phyloP scores from a whole-genome alignment of 2,888 invertebrate genomes.

The Noctua fimbriata region DNA sequence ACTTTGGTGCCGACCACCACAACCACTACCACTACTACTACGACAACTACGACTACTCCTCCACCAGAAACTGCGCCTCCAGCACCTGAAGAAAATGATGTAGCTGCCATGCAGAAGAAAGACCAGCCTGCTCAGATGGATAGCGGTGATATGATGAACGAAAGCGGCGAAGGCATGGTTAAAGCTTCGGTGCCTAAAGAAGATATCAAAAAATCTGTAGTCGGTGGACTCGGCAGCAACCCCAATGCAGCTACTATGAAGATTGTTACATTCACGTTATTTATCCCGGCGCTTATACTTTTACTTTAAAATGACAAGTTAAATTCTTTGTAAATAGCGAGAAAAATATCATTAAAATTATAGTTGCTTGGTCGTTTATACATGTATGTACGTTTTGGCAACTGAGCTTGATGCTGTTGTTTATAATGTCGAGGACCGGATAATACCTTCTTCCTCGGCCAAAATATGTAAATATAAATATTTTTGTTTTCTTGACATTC shows the following conservation, averaged over 20 bases:
- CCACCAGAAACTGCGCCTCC: conserved; percentile 89
- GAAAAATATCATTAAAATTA: conserved; percentile 78
- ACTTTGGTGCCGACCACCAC: conserved; percentile 95
- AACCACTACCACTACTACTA: conserved; percentile 91
- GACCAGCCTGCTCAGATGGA: conserved; percentile 76
- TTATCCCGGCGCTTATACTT: conserved; percentile 80
- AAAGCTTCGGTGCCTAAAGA: conserved; percentile 80
- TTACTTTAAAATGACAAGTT: conserved; percentile 77
- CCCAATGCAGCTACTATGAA: conserved; percentile 74
- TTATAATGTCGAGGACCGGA: conserved; percentile 72
- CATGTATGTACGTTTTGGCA: conserved; percentile 76
- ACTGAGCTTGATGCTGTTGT: conserved; percentile 85
- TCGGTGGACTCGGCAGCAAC: conserved; percentile 84
- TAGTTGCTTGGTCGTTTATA: conserved; percentile 82
- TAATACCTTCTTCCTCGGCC: conserved; percentile 68
- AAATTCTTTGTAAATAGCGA: conserved; percentile 82
- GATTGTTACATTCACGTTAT: conserved; percentile 74
- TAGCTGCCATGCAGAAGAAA: conserved; percentile 80
- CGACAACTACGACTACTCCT: conserved; percentile 89
- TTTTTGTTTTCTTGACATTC: conserved; percentile 86
- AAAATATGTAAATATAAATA: conserved; percentile 82
- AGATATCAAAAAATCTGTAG: conserved; percentile 81
- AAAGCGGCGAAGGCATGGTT: conserved; percentile 78
- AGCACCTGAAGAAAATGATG: conserved; percentile 84
- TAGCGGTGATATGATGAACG: conserved; percentile 79